Conservation (phyloP, 1,140 invertebrate genomes). For the Heliconius nattereri region DNA sequence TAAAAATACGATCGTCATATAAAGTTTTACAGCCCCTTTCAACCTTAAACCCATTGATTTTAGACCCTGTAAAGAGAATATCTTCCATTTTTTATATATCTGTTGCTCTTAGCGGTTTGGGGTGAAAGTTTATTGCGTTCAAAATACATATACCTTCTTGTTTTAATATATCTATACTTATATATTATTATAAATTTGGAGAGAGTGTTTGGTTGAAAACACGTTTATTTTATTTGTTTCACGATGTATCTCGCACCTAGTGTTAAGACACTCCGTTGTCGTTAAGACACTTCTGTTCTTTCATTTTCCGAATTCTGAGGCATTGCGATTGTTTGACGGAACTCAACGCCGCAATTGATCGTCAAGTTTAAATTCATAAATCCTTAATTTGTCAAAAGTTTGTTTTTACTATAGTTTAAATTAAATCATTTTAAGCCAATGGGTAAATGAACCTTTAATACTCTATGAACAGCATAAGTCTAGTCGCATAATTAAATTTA, state of each 20-base stretch:
- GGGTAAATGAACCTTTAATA: background rate
- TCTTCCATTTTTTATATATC: slow-evolving; percentile 6
- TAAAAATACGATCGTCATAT: slow-evolving; percentile 1
- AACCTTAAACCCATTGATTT: background rate
- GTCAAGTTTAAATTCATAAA: too few species aligned
- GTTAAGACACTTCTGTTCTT: too few species aligned
- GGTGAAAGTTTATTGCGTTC: background rate
- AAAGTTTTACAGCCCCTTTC: slow-evolving; percentile 10
- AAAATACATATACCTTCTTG: background rate
- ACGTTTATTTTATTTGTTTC: too few species aligned
- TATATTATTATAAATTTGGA: too few species aligned
- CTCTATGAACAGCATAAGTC: background rate
- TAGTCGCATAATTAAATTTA: background rate
- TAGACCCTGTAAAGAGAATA: slow-evolving; percentile 3
- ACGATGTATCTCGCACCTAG: too few species aligned
- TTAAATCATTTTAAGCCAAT: background rate
- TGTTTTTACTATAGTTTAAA: too few species aligned
- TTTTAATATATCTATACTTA: background rate
- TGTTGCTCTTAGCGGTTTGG: background rate
- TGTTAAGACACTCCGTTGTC: too few species aligned
- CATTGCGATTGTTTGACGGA: too few species aligned
- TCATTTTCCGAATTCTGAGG: too few species aligned
- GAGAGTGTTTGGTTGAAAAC: background rate
- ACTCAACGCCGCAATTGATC: too few species aligned
- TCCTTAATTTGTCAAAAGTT: too few species aligned